Conservation (phyloP, 2,797 vertebrate genomes). For the Eleutherodactylus coqui region DNA sequence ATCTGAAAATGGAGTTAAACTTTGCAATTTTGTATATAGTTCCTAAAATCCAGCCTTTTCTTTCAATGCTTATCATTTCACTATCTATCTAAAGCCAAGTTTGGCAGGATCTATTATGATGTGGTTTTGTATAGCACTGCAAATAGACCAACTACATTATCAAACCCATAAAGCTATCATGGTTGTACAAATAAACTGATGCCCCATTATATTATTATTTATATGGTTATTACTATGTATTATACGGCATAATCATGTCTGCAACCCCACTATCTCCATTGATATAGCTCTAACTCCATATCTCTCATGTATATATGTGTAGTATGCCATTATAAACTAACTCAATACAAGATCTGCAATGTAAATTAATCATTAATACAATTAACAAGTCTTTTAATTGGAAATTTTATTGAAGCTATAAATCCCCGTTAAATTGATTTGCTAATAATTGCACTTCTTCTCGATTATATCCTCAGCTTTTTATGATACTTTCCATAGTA, state of each 20-base stretch:
- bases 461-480: slow-evolving; percentile 84
- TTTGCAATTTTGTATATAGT: too few relatives aligned
- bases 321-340: not conserved
- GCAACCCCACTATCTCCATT: too few relatives aligned
- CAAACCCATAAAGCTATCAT: not conserved
- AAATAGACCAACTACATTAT: not conserved
- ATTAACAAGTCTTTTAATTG: not conserved
- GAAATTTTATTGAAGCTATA: slow-evolving; percentile 59
- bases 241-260: too few relatives aligned
- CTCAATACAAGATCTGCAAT: not conserved
- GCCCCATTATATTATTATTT: too few relatives aligned
- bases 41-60: too few relatives aligned
- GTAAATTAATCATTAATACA: not conserved
- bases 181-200: not conserved
- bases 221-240: too few relatives aligned
- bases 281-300: too few relatives aligned
- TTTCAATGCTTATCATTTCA: too few relatives aligned
- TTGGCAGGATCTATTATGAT: too few relatives aligned
- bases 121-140: too few relatives aligned
- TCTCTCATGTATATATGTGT: not conserved
- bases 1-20: too few relatives aligned
- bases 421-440: slow-evolving; percentile 83
- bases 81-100: too few relatives aligned
- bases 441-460: slow-evolving; percentile 84
- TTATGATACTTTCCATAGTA: slow-evolving; percentile 81